phyloP scores from a whole-genome alignment of 2,113 vertebrate genomes.

The Mormoops blainvillei region DNA sequence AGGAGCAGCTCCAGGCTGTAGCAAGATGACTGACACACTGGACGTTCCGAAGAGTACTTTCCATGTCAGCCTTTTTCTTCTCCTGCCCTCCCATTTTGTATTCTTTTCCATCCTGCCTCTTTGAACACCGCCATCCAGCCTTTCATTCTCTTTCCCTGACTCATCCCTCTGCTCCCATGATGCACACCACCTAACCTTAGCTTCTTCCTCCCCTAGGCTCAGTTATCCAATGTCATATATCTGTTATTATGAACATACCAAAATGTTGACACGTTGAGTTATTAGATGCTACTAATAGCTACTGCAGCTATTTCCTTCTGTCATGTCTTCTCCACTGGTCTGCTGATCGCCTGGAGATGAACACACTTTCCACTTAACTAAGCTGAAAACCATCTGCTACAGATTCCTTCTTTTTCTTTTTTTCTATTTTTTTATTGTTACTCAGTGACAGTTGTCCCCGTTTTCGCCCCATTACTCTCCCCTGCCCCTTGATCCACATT shows the following conservation, averaged over 20 bases:
- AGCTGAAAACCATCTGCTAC: not conserved
- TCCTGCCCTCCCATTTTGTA: no score
- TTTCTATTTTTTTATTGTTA: no score
- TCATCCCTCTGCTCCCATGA: not conserved
- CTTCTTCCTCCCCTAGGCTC: not conserved
- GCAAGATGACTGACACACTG: rapidly evolving
- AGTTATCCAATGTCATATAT: not conserved
- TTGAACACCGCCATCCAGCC: not conserved
- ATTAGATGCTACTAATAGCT: not conserved
- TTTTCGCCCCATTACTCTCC: no score
- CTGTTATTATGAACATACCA: not conserved
- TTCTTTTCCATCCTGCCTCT: not conserved
- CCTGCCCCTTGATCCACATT: not conserved
- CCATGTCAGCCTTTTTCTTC: not conserved
- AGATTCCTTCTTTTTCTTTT: not conserved
- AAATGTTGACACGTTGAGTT: not conserved
- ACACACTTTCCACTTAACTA: not conserved
- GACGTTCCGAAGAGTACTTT: not conserved
- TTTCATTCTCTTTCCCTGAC: not conserved
- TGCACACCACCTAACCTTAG: not conserved
- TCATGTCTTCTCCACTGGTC: not conserved
- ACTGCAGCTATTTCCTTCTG: not conserved
- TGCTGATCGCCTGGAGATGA: not conserved
- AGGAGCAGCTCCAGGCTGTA: not conserved
- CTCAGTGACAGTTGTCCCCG: no score